These are phyloP conservation scores for Hyles euphorbiae DNA, from an alignment of 1,140 invertebrate species.

Conservation along the genomic window DNA sequence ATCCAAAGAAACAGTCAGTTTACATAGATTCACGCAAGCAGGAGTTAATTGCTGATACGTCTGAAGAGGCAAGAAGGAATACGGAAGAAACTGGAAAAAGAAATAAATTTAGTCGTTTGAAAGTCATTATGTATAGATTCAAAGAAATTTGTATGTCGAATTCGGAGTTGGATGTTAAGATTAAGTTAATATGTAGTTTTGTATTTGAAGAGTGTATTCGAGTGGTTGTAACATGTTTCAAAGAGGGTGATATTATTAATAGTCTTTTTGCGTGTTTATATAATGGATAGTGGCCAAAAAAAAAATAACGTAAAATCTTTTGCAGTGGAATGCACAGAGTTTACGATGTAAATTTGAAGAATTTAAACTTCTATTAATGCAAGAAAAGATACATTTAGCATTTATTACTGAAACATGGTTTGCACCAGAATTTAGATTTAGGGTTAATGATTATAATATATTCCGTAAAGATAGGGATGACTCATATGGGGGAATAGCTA, in stretches of 20 bases:
- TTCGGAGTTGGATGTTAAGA: background rate
- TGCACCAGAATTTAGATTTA: background rate
- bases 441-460: conserved; percentile 5
- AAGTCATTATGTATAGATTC: background rate
- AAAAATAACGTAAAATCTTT: background rate
- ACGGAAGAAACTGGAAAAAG: background rate
- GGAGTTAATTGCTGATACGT: no score
- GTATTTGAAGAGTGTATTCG: background rate
- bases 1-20: no score
- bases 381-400: conserved; percentile 4
- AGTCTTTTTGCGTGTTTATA: background rate
- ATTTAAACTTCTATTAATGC: background rate
- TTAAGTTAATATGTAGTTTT: background rate
- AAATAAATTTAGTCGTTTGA: background rate
- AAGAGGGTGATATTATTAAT: background rate
- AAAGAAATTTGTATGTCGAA: background rate
- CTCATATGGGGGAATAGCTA: conserved; percentile 3
- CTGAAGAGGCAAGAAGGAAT: background rate
- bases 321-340: conserved; percentile 7
- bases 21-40: no score
- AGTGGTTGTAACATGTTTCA: background rate
- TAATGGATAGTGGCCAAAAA: background rate
- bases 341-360: background rate
- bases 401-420: background rate
- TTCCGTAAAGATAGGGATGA: conserved; percentile 1